These are phyloP conservation scores for Eudorcas thomsonii DNA, from an alignment of 2,113 vertebrate species.

Conservation along the genomic window DNA sequence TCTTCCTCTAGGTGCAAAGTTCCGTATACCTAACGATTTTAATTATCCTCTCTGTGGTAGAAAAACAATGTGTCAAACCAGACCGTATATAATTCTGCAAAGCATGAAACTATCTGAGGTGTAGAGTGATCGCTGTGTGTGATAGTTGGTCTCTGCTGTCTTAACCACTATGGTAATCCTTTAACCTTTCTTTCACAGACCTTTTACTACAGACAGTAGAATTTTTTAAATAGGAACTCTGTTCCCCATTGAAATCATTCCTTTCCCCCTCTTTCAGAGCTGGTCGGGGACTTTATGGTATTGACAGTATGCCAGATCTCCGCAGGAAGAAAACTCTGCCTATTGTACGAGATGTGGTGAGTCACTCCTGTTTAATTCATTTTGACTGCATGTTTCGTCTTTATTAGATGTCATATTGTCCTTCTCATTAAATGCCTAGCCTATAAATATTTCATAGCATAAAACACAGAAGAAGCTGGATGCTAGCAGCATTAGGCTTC, in stretches of 20 bases:
- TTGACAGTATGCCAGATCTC: slow-evolving; percentile 99
- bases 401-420: neutral
- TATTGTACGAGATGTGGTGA: slow-evolving; percentile 97
- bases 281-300: slow-evolving; percentile 94
- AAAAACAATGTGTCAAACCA: neutral
- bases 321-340: slow-evolving; percentile 96
- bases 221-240: neutral
- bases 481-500: neutral
- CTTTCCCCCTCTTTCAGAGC: slow-evolving; percentile 79
- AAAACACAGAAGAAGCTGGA: neutral
- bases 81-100: neutral
- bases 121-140: neutral
- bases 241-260: neutral
- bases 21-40: neutral
- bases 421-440: neutral
- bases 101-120: neutral
- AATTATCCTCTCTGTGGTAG: neutral
- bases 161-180: neutral
- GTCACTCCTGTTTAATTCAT: slow-evolving; percentile 60
- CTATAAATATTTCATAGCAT: slow-evolving; percentile 11
- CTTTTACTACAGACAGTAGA: neutral
- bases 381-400: neutral
- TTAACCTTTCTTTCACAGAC: neutral
- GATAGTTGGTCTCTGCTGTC: neutral
- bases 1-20: neutral